Base-by-base conservation (phyloP, 2,113 vertebrate genomes). In the Mobula birostris region DNA sequence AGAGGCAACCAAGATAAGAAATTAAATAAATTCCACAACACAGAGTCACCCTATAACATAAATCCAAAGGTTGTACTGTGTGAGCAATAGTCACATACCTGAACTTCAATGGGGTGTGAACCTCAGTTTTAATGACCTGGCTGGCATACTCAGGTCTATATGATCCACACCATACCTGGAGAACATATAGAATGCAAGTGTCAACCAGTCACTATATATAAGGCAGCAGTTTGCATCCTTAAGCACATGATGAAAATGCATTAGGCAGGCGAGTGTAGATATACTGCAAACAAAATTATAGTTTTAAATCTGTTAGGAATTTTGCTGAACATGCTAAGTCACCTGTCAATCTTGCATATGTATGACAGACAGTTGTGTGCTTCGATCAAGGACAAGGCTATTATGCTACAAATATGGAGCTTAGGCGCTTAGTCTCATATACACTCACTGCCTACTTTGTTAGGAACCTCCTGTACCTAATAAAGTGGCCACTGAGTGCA, bases 101-200 rank as follows among this genome's bases (percentile, higher is more conserved):
- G 98, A 98, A 99, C 95, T 98, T 98, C 94, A 98, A 96, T 78
- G 99, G 99, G 95, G 98, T 99, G 97, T 99, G 99, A 11, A 98
- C 97, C 1, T 99, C 98, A 0, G 98, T 99, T 96, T 99, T 99
- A 94, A 99, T 98, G 68, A 98, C 98, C 96, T 99, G 98, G 95
- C 97, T 96, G 94, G 98, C 98, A 8, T 98, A 99, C 94, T 99
- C 98, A 5, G 98, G 98, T 94, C 98, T 97, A 96, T 99, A 99
- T 95, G 98, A 98, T 2, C 98, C 98, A 74, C 99, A 99, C 98
- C 99, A 99, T 66, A 99, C 98, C 97, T 97, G 19, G 9, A 82
- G 17, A 83, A 80, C 70, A 72, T 72, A 92, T 1, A 48, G 48
- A 48, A 48, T 27, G 19, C 14, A n/a, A 88, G 12, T 63, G 85